Conservation (phyloP, 2,797 vertebrate species). For the Phaenicophaeus curvirostris region DNA sequence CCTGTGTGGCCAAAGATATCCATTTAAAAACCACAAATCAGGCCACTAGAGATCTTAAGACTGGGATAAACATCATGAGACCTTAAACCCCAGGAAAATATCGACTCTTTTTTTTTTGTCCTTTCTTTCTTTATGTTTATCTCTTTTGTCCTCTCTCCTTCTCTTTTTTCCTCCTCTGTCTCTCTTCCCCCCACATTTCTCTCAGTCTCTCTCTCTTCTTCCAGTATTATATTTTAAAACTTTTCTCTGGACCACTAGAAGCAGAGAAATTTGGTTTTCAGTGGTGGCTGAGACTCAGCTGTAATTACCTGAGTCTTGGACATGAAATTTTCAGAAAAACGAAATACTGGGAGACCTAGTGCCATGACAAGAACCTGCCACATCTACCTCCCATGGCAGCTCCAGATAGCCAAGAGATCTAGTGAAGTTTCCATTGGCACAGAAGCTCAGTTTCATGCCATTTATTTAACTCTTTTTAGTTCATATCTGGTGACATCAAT, state of each 20-base stretch:
- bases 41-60: neutral
- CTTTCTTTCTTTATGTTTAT: rapidly evolving
- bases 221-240: neutral
- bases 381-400: neutral
- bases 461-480: neutral
- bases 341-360: neutral
- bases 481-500: neutral
- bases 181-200: no score
- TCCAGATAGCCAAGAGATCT: neutral
- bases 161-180: no score
- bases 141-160: rapidly evolving
- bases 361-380: neutral
- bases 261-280: neutral
- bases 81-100: neutral
- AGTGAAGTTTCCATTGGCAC: neutral
- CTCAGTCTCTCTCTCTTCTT: rapidly evolving
- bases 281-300: neutral
- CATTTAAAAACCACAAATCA: slow-evolving; percentile 37
- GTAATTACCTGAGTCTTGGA: neutral
- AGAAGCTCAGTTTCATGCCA: neutral
- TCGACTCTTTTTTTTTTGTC: no score
- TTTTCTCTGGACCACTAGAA: neutral
- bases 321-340: neutral
- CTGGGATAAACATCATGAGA: slow-evolving; percentile 51
- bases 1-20: slow-evolving; percentile 27